Evolutionary conservation across 92 coral and sea anemone genomes (phyloP).

Genomic region (Galaxea fascicularis): DNA sequence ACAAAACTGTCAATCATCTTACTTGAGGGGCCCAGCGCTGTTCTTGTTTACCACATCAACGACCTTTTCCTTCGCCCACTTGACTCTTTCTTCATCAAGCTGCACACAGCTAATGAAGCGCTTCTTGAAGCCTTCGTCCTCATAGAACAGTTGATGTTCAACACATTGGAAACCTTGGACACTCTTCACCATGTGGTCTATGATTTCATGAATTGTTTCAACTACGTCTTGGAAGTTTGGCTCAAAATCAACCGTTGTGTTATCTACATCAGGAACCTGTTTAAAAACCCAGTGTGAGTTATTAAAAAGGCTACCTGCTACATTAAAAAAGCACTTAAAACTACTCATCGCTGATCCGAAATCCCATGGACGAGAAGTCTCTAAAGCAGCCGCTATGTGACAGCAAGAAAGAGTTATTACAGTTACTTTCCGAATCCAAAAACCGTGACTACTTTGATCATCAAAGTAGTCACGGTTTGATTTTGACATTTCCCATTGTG

Average conservation of each 20-base stretch:
- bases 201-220: constrained; percentile 66
- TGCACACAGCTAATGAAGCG: constrained; percentile 72
- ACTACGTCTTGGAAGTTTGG: constrained; percentile 79
- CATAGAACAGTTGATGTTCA: constrained; percentile 89
- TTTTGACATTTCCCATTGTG: too few species aligned
- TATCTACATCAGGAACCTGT: constrained; percentile 87
- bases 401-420: too few species aligned
- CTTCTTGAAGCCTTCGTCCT: constrained; percentile 85
- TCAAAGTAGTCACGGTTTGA: too few species aligned
- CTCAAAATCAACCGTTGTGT: constrained; percentile 78
- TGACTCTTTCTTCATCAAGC: constrained; percentile 84
- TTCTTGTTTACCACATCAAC: constrained; percentile 83
- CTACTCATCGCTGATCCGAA: too few species aligned
- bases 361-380: too few species aligned
- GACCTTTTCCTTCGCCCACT: constrained; percentile 77
- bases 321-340: too few species aligned
- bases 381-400: too few species aligned
- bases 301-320: too few species aligned
- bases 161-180: constrained; percentile 83
- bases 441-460: too few species aligned
- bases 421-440: too few species aligned
- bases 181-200: constrained; percentile 85
- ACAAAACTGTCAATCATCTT: constrained; percentile 15
- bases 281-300: not conserved
- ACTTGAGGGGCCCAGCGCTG: constrained; percentile 91